A percentile compares a stretch with the other conserved stretches of the same genome.
Evolutionary conservation across 2,888 invertebrate genomes (phyloP).

Genomic region (Hetaerina titia): DNA sequence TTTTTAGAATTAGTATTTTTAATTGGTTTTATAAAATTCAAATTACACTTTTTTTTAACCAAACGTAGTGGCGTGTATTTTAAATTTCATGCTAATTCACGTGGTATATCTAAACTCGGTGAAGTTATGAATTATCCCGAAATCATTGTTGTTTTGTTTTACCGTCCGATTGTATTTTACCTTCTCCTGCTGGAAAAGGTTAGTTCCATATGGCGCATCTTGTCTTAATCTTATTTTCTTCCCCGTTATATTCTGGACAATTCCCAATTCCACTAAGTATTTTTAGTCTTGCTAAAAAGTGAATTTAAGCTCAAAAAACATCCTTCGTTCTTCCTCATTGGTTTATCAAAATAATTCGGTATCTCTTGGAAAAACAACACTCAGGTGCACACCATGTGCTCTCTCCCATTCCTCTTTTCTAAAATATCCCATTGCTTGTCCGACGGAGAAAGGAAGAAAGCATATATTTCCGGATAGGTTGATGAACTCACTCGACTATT

Average conservation of each 20-base stretch:
- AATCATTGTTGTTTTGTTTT: no score
- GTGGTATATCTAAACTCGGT: no score
- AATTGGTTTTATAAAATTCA: no score
- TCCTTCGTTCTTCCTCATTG: neutral
- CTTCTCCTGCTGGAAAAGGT: no score
- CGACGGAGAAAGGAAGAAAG: neutral
- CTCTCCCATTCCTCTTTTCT: neutral
- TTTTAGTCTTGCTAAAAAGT: neutral
- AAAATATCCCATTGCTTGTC: neutral
- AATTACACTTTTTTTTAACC: no score
- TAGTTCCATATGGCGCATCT: no score
- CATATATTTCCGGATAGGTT: neutral
- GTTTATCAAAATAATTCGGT: neutral
- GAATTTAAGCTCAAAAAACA: neutral
- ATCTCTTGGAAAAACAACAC: slow-evolving; percentile 19
- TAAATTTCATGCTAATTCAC: no score
- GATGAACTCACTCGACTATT: slow-evolving; percentile 20
- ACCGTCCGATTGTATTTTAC: no score
- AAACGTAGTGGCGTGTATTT: no score
- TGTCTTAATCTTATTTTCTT: no score
- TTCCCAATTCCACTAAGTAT: neutral
- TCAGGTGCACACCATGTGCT: neutral
- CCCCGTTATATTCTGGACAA: neutral
- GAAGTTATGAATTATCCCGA: no score
- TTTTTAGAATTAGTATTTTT: no score